phyloP scores from a whole-genome alignment of 2,888 invertebrate species.

The Diarsia dahlii region DNA sequence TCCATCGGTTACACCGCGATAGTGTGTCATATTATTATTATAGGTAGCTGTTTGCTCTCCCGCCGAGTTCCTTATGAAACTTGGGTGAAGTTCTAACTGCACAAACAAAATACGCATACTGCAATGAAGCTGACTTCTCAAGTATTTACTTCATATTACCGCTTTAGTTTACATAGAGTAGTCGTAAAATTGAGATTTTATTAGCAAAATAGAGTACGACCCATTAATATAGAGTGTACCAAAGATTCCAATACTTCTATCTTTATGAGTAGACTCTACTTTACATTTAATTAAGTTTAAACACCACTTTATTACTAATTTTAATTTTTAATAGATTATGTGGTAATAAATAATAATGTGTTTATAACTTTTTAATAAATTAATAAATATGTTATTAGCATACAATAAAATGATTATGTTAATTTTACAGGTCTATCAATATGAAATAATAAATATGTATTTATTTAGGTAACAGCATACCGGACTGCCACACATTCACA shows the following conservation, averaged over 20 bases:
- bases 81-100: constrained; percentile 29
- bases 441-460: background rate
- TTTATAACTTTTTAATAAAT: constrained; percentile 20
- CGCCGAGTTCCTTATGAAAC: constrained; percentile 67
- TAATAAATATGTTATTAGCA: constrained; percentile 10
- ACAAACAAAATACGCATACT: constrained; percentile 30
- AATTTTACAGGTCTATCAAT: background rate
- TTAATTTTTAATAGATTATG: constrained; percentile 26
- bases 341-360: constrained; percentile 41
- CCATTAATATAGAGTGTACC: constrained; percentile 37
- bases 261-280: constrained; percentile 28
- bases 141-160: constrained; percentile 19
- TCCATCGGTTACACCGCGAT: constrained; percentile 46
- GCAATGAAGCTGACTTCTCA: constrained; percentile 11
- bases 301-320: constrained; percentile 9
- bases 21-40: constrained; percentile 73
- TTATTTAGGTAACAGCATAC: constrained; percentile 3
- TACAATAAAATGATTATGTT: constrained; percentile 7
- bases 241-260: constrained; percentile 33
- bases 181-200: constrained; percentile 58
- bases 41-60: constrained; percentile 75
- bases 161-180: constrained; percentile 43
- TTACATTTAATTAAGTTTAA: constrained; percentile 22
- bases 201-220: constrained; percentile 56
- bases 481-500: constrained; percentile 21